A percentile compares a stretch with the other conserved stretches of the same genome.
Conservation (phyloP, 2,888 invertebrate species). For the Baccha elongata region DNA sequence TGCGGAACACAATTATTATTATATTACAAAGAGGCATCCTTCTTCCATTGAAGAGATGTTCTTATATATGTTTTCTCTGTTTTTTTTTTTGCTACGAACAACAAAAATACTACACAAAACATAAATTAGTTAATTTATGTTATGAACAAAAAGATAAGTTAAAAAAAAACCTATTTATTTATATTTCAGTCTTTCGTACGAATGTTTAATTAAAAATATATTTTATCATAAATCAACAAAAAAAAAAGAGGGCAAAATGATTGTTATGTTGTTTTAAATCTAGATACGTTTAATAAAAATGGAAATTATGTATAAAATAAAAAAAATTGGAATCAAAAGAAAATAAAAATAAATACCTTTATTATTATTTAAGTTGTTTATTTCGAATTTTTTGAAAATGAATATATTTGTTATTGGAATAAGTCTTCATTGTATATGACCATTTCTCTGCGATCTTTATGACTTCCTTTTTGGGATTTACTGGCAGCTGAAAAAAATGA, state of each 20-base stretch:
- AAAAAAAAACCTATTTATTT: constrained; percentile 36
- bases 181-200: constrained; percentile 53
- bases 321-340: constrained; percentile 59
- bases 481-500: constrained; percentile 85
- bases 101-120: constrained; percentile 33
- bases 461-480: constrained; percentile 91
- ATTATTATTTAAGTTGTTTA: constrained; percentile 21
- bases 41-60: constrained; percentile 52
- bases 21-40: constrained; percentile 26
- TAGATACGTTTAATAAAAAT: constrained; percentile 50
- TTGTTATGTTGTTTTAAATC: constrained; percentile 65
- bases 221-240: constrained; percentile 46
- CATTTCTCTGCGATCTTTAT: constrained; percentile 92
- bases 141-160: constrained; percentile 19
- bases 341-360: constrained; percentile 26
- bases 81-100: constrained; percentile 60
- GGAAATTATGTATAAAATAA: constrained; percentile 59
- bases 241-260: constrained; percentile 38
- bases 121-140: constrained; percentile 37
- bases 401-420: constrained; percentile 64
- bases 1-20: constrained; percentile 30
- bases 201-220: constrained; percentile 47
- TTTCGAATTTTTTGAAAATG: background rate
- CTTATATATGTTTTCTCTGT: background rate
- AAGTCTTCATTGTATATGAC: constrained; percentile 90